Conservation (phyloP, 1,140 invertebrate species). For the Macrobrachium rosenbergii region DNA sequence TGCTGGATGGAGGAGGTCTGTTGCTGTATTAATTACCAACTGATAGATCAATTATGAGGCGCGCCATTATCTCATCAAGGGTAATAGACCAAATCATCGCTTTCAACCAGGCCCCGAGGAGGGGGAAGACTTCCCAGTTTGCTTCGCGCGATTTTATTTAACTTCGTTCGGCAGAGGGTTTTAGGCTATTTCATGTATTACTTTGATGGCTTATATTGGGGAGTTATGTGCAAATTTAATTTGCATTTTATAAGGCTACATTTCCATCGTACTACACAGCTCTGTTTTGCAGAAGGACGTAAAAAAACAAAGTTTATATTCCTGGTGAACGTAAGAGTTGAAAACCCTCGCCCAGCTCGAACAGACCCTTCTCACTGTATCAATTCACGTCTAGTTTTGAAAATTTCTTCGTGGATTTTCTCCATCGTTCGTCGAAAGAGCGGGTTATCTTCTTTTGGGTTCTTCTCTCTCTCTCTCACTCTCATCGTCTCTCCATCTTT, state of each 20-base stretch:
- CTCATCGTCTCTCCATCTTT: too few species aligned
- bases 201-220: neutral
- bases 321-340: too few species aligned
- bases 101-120: constrained; percentile 27
- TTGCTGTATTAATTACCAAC: constrained; percentile 62
- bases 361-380: constrained; percentile 32
- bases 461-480: too few species aligned
- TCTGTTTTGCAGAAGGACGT: too few species aligned
- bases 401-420: constrained; percentile 40
- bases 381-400: constrained; percentile 44
- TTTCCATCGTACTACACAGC: neutral
- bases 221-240: neutral
- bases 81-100: constrained; percentile 63
- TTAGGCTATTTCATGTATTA: neutral
- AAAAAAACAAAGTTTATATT: too few species aligned
- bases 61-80: constrained; percentile 60
- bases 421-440: constrained; percentile 36
- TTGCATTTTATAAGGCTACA: neutral
- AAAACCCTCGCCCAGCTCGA: too few species aligned
- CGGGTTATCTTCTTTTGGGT: neutral
- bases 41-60: constrained; percentile 62
- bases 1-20: neutral
- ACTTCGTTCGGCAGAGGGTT: neutral
- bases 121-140: neutral
- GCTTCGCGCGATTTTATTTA: neutral